A percentile compares a stretch with the other conserved stretches of the same genome.
Evolutionary conservation across 1,140 invertebrate species (phyloP).

Genomic region (Rhysida immarginata): DNA sequence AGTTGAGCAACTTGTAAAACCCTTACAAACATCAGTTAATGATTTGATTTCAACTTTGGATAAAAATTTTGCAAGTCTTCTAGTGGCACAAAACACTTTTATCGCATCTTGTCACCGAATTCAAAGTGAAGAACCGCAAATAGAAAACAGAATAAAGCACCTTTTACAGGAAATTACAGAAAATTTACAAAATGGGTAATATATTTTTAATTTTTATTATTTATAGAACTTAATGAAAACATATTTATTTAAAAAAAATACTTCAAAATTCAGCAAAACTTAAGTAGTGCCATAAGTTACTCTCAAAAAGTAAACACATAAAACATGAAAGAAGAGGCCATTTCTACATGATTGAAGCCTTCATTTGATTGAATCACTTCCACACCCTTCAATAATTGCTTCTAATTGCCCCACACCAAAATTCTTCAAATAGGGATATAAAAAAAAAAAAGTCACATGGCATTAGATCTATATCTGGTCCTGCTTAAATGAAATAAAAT

Average conservation of each 20-base stretch:
- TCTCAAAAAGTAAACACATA: too few species aligned
- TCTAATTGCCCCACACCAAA: too few species aligned
- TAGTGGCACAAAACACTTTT: conserved; percentile 40
- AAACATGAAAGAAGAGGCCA: too few species aligned
- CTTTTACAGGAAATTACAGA: conserved; percentile 40
- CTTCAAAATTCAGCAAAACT: too few species aligned
- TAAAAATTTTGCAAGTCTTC: conserved; percentile 34
- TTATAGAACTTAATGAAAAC: background rate
- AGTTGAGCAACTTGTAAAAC: conserved; percentile 6
- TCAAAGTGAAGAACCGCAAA: conserved; percentile 39
- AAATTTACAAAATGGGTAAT: conserved; percentile 33
- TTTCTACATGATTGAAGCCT: too few species aligned
- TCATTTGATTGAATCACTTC: too few species aligned
- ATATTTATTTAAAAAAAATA: background rate
- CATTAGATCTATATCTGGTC: too few species aligned
- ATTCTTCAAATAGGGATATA: too few species aligned
- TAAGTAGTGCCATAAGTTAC: too few species aligned
- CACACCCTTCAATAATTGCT: too few species aligned
- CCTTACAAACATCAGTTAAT: conserved; percentile 14
- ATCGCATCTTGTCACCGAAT: conserved; percentile 40
- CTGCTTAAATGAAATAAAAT: too few species aligned
- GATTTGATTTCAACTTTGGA: conserved; percentile 27
- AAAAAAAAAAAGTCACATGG: too few species aligned
- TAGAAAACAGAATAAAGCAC: conserved; percentile 36
- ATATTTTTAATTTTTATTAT: background rate